These are phyloP conservation scores for Nyctibius grandis DNA, from an alignment of 2,797 vertebrate genomes.

Conservation along the genomic window DNA sequence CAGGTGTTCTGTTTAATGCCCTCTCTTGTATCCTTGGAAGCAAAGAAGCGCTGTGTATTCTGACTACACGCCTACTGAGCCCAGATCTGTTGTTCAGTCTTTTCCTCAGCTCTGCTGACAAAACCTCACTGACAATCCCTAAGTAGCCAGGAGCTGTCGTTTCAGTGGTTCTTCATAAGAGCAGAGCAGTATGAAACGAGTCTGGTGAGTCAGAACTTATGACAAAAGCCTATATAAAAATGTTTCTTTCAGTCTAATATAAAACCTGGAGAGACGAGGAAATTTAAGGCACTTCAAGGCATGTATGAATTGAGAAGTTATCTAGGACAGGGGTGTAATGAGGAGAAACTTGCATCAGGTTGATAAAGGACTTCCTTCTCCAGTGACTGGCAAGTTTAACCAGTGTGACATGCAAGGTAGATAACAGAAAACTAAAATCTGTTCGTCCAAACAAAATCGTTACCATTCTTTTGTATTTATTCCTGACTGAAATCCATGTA, in stretches of 20 bases:
- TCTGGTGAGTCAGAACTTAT: neutral
- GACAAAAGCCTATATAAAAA: neutral
- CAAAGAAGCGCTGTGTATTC: neutral
- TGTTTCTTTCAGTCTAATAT: neutral
- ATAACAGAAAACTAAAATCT: neutral
- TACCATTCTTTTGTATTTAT: neutral
- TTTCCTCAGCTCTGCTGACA: neutral
- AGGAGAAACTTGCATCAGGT: neutral
- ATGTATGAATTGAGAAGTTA: neutral
- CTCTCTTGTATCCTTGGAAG: neutral
- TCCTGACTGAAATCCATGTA: neutral
- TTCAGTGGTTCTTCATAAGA: neutral
- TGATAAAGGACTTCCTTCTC: neutral
- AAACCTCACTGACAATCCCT: neutral
- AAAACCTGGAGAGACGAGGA: neutral
- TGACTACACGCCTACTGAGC: neutral
- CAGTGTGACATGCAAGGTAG: neutral
- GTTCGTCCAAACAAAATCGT: neutral
- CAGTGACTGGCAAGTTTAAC: neutral
- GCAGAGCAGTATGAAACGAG: neutral
- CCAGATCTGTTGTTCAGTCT: neutral
- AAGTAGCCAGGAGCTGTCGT: neutral
- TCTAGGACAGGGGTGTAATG: neutral
- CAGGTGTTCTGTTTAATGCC: neutral
- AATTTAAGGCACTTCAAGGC: neutral